Evolutionary conservation across 2,113 vertebrate genomes (phyloP).

Genomic region (Acanthochromis polyacanthus): DNA sequence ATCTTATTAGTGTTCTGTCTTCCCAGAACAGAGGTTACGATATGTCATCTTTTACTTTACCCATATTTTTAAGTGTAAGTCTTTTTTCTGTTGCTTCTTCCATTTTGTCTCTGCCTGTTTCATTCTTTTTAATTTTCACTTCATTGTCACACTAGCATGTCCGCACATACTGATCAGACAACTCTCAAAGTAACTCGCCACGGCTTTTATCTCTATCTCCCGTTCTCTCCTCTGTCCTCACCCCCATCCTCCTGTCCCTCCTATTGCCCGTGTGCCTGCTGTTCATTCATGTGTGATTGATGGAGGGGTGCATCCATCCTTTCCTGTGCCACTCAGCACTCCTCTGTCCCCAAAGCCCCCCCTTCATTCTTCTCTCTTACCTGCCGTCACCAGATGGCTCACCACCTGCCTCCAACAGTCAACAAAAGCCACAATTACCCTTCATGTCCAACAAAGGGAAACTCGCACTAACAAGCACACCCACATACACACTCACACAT

Average conservation of each 20-base stretch:
- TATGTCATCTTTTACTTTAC: neutral
- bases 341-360: slow-evolving; percentile 64
- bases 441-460: slow-evolving; percentile 77
- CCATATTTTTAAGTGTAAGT: neutral
- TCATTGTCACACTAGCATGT: slow-evolving; percentile 2
- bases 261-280: slow-evolving; percentile 64
- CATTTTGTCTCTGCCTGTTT: neutral
- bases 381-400: slow-evolving; percentile 82
- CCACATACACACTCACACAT: slow-evolving; percentile 11
- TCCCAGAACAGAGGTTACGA: neutral
- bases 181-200: slow-evolving; percentile 46
- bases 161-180: slow-evolving; percentile 41
- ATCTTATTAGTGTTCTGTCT: neutral
- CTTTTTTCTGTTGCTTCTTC: neutral
- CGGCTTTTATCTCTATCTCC: slow-evolving; percentile 58
- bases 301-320: slow-evolving; percentile 62
- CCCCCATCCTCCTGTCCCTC: slow-evolving; percentile 31
- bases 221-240: slow-evolving; percentile 33
- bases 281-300: slow-evolving; percentile 76
- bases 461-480: slow-evolving; percentile 36
- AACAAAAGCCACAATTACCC: slow-evolving; percentile 81
- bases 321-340: slow-evolving; percentile 60
- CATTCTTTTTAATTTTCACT: slow-evolving; percentile 7
- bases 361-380: slow-evolving; percentile 72
- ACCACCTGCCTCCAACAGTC: slow-evolving; percentile 77